Evolutionary conservation across 2,797 vertebrate genomes (phyloP).

Genomic region (Thalassophryne amazonica): DNA sequence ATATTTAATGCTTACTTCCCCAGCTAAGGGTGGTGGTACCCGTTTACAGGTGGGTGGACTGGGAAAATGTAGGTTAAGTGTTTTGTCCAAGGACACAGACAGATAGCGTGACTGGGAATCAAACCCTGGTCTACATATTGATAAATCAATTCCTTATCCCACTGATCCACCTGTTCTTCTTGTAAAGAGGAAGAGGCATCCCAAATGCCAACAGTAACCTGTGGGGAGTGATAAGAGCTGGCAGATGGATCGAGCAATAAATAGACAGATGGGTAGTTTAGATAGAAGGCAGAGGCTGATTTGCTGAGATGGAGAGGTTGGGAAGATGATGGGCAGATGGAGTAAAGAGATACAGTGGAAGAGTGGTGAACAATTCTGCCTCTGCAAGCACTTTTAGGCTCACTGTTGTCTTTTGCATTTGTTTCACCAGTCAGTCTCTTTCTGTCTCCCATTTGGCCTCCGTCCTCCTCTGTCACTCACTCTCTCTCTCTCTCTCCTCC

Average conservation of each 20-base stretch:
- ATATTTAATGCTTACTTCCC: too few species aligned
- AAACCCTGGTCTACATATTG: too few species aligned
- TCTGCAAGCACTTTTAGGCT: slow-evolving; percentile 29
- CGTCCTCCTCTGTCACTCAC: slow-evolving; percentile 23
- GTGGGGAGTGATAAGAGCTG: slow-evolving; percentile 65
- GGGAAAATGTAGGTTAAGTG: too few species aligned
- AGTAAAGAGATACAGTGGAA: slow-evolving; percentile 52
- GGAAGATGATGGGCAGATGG: slow-evolving; percentile 55
- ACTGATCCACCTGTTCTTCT: too few species aligned
- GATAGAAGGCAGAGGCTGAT: slow-evolving; percentile 58
- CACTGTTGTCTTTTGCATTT: slow-evolving; percentile 37
- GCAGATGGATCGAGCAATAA: slow-evolving; percentile 59
- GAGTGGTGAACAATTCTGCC: slow-evolving; percentile 41
- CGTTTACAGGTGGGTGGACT: too few species aligned
- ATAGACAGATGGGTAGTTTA: slow-evolving; percentile 67
- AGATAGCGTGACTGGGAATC: too few species aligned
- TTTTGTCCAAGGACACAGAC: too few species aligned
- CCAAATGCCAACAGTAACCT: slow-evolving; percentile 66
- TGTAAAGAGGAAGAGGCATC: slow-evolving; percentile 20
- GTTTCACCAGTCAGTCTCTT: slow-evolving; percentile 37
- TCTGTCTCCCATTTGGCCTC: slow-evolving; percentile 13
- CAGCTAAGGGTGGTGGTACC: too few species aligned
- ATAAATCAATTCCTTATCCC: too few species aligned
- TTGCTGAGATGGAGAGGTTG: slow-evolving; percentile 48
- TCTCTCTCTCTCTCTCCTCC: slow-evolving; percentile 9